Conservation (phyloP, 2,797 vertebrate species). For the Aselliscus stoliczkanus region DNA sequence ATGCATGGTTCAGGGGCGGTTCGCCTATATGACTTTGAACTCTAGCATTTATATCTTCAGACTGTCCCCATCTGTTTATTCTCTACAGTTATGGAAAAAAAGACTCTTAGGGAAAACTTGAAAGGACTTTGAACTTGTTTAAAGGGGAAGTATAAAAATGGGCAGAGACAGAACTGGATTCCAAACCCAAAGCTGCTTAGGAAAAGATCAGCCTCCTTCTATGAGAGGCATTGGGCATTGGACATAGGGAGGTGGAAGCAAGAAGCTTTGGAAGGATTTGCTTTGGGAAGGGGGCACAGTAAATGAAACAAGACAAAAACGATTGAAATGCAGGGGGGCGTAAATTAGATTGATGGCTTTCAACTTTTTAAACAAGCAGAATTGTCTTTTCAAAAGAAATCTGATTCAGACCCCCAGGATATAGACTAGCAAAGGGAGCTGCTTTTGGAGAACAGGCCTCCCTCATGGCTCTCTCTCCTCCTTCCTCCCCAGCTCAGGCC, state of each 20-base stretch:
- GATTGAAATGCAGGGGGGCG: not conserved
- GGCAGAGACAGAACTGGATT: not conserved
- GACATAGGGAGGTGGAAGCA: not conserved
- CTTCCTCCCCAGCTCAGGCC: not conserved
- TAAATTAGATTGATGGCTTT: not conserved
- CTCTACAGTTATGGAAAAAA: not conserved
- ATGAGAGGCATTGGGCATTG: rapidly evolving
- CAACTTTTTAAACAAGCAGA: not conserved
- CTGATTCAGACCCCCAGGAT: not conserved
- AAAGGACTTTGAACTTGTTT: constrained; percentile 28
- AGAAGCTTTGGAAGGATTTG: not conserved
- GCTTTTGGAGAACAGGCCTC: not conserved
- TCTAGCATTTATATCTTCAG: not conserved
- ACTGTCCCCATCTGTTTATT: constrained; percentile 18
- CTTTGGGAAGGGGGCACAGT: not conserved
- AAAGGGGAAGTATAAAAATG: not conserved
- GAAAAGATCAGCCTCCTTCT: not conserved
- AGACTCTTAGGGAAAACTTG: not conserved
- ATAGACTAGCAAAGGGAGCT: not conserved
- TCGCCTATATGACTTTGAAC: constrained; percentile 25
- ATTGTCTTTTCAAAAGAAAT: not conserved
- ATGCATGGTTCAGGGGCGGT: not conserved
- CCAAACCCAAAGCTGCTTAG: not conserved
- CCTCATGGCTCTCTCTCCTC: not conserved
- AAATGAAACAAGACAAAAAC: not conserved